These are phyloP conservation scores for Larimichthys polyactis DNA, from an alignment of 2,113 vertebrate species.

Conservation along the genomic window DNA sequence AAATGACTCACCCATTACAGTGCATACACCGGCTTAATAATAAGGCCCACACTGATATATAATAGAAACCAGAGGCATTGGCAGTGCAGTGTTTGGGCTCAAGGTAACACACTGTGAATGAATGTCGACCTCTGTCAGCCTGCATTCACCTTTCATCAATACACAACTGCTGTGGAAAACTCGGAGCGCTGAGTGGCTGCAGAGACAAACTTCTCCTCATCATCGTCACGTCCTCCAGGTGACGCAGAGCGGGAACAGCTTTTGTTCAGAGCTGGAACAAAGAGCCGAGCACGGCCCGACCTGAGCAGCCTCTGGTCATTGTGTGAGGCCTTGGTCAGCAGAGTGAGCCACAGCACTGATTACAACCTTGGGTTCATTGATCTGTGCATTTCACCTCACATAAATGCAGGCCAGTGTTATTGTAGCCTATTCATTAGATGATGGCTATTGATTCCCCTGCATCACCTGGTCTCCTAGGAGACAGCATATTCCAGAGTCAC, in stretches of 20 bases:
- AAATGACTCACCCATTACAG: slow-evolving; percentile 34
- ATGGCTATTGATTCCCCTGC: slow-evolving; percentile 32
- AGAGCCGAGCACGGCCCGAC: not conserved
- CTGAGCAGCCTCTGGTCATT: not conserved
- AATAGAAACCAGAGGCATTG: slow-evolving; percentile 54
- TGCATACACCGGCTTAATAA: slow-evolving; percentile 49
- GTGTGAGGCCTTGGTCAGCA: slow-evolving; percentile 24
- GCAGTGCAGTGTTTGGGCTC: slow-evolving; percentile 13
- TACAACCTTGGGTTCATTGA: slow-evolving; percentile 43
- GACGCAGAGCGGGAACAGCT: not conserved
- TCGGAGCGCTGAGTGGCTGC: not conserved
- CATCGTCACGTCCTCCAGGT: slow-evolving; percentile 29
- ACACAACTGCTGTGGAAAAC: not conserved
- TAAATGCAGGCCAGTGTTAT: not conserved
- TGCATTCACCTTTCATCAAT: slow-evolving; percentile 36
- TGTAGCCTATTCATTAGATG: slow-evolving; percentile 40
- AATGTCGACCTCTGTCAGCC: slow-evolving; percentile 32
- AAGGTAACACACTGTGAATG: slow-evolving; percentile 25
- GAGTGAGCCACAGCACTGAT: slow-evolving; percentile 8
- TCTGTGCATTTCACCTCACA: slow-evolving; percentile 17
- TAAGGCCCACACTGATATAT: slow-evolving; percentile 41
- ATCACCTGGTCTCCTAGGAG: not conserved
- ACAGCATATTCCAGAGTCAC: not conserved
- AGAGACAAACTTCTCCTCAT: not conserved
- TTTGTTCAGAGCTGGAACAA: not conserved